A percentile compares a stretch with the other conserved stretches of the same genome.
Evolutionary conservation across 1,140 invertebrate genomes (phyloP).

Genomic region (Samia ricini): DNA sequence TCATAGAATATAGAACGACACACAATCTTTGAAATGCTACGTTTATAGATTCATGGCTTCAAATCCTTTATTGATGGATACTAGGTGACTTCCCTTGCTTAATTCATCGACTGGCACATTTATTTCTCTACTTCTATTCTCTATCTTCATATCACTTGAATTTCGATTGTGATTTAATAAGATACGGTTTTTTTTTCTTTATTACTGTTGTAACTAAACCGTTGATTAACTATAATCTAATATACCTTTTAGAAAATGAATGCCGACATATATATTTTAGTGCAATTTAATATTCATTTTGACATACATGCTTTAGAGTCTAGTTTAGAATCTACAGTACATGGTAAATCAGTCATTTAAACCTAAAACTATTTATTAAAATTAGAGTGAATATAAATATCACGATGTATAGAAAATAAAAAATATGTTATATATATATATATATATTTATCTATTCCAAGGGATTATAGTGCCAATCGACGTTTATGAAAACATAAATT

Average conservation of each 20-base stretch:
- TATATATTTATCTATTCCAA: too few species aligned
- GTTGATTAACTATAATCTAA: constrained; percentile 66
- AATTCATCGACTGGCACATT: constrained; percentile 54
- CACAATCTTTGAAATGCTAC: background rate
- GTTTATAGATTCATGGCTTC: background rate
- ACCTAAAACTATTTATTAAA: too few species aligned
- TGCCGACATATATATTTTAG: constrained; percentile 6
- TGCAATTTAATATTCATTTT: background rate
- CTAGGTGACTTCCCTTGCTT: constrained; percentile 43
- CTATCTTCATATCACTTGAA: constrained; percentile 52
- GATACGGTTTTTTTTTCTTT: constrained; percentile 53
- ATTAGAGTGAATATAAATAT: too few species aligned
- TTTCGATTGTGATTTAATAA: constrained; percentile 56
- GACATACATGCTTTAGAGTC: background rate
- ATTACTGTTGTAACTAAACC: constrained; percentile 72
- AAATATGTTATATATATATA: too few species aligned
- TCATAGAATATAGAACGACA: background rate
- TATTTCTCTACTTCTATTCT: constrained; percentile 56
- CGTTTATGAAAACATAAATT: too few species aligned
- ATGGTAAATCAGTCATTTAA: too few species aligned
- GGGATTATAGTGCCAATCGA: too few species aligned
- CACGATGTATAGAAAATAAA: too few species aligned
- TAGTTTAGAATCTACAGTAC: too few species aligned
- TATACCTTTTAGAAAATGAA: constrained; percentile 30
- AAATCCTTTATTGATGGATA: constrained; percentile 41